A percentile compares a stretch with the other conserved stretches of the same genome.
Evolutionary conservation across 2,797 vertebrate species (phyloP).

Genomic region (Etheostoma perlongum): DNA sequence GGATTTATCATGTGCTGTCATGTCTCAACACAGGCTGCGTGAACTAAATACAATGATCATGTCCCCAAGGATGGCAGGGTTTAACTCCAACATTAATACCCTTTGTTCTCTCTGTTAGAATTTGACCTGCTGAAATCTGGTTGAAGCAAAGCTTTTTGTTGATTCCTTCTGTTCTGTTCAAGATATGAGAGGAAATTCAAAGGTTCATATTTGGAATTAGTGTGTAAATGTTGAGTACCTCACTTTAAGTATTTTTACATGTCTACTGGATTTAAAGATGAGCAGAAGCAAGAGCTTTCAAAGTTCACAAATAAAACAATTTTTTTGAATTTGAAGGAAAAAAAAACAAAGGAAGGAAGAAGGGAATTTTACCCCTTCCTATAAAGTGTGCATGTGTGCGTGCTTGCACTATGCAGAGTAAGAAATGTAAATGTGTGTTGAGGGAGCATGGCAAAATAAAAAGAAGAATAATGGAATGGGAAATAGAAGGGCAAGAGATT

Average conservation of each 20-base stretch:
- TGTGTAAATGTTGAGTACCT: not conserved
- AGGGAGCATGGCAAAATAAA: not conserved
- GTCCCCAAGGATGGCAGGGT: not conserved
- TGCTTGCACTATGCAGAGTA: not conserved
- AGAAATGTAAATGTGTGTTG: not conserved
- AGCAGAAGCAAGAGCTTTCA: conserved; percentile 95
- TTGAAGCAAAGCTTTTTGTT: not conserved
- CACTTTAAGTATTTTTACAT: conserved; percentile 95
- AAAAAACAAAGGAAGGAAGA: too few species aligned
- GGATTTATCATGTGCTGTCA: conserved; percentile 4
- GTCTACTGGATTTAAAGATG: conserved; percentile 97
- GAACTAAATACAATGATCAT: not conserved
- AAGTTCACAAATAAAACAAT: conserved; percentile 96
- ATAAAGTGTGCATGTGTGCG: too few species aligned
- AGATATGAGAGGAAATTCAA: not conserved
- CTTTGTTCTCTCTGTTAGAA: not conserved
- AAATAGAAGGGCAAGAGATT: not conserved
- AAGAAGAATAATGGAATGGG: not conserved
- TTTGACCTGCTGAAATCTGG: not conserved
- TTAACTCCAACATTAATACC: not conserved
- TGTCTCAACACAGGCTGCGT: not conserved
- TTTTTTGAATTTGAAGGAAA: too few species aligned
- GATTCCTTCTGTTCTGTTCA: conserved; percentile 3
- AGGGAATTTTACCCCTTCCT: too few species aligned
- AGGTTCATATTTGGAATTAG: not conserved